Conservation (phyloP, 2,113 vertebrate genomes). For the Otocyon megalotis region DNA sequence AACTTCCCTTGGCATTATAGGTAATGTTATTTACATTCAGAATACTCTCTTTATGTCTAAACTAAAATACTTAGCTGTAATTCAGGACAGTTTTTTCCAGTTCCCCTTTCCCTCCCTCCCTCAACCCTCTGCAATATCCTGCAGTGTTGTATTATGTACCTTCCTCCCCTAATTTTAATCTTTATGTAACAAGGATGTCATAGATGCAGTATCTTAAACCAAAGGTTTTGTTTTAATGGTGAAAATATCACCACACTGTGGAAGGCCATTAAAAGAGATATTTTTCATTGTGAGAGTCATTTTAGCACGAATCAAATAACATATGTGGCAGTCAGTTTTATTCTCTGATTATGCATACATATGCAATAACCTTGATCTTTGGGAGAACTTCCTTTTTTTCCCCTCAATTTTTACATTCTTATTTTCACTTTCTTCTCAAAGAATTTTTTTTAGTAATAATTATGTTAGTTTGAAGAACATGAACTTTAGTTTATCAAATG, state of each 20-base stretch:
- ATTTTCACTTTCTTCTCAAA: not conserved
- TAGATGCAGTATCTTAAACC: not conserved
- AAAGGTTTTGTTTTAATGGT: not conserved
- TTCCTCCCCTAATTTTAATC: not conserved
- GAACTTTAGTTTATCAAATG: not conserved
- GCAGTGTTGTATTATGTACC: not conserved
- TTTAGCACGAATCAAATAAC: not conserved
- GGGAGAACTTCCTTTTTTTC: not conserved
- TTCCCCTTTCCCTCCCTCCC: not conserved
- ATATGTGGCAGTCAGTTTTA: not conserved
- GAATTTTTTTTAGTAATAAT: slow-evolving; percentile 5
- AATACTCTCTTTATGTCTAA: not conserved
- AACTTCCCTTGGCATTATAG: not conserved
- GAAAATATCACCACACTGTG: not conserved
- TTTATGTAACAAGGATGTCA: not conserved
- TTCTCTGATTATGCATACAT: slow-evolving; percentile 10
- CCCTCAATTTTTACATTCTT: not conserved
- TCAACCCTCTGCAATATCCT: not conserved
- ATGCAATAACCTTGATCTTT: not conserved
- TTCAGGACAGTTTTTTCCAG: not conserved
- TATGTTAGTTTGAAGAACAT: not conserved
- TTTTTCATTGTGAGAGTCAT: not conserved
- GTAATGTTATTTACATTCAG: not conserved
- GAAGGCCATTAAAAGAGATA: not conserved
- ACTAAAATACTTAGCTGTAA: slow-evolving; percentile 20